Base-by-base conservation (phyloP, 1,140 invertebrate species). In the Drosophila rufa region DNA sequence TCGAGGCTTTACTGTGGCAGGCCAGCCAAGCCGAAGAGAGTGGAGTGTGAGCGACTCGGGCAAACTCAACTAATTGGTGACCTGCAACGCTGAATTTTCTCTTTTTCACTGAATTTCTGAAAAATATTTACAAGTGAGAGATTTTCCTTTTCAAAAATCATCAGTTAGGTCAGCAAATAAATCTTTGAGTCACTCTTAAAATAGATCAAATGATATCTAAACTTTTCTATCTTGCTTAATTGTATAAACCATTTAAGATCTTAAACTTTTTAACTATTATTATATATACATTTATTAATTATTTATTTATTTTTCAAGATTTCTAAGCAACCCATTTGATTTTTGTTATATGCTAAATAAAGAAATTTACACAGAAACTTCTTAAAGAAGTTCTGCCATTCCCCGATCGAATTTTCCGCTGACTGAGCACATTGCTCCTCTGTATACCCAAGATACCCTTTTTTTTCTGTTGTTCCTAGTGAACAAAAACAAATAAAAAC, bases 401-500 rank as follows among this genome's bases (percentile, higher is more conserved):
- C 46, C 19, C 17, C 48, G 9, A 64, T 42, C 25, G 14, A 56
- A 42, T 42, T 56, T 42, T 14, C 15, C 22, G 25, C 38, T 57
- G 19, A 42, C 19, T 36, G 27, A 47, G 11, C 33, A 40, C 51
- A 19, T 38, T 9, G 33, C 33, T 17, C 2, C 9, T 2, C 14
- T 22, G 58, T n/a, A 66, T 40, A 70, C 50, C 68, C 33, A 2
- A 19, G 66, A 27, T 70, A 71, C 65, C 68, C 17, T 47, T 42
- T 40, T 17, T 30, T 25, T 30, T 47, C n/a, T 50, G 43, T 50
- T 68, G 45, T 62, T 67, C 12, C 19, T 25, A 14, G 61, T 48
- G 45, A 42, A 67, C 47, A 73, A 73, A 57, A 64, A 55, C 69
- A 75, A 62, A 57, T 43, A 53, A 60, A 65, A 12, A 76, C 22